Evolutionary conservation across 2,888 invertebrate genomes (phyloP), one percentile per base, ranked within the genome.

Genomic region (Tyria jacobaeae): DNA sequence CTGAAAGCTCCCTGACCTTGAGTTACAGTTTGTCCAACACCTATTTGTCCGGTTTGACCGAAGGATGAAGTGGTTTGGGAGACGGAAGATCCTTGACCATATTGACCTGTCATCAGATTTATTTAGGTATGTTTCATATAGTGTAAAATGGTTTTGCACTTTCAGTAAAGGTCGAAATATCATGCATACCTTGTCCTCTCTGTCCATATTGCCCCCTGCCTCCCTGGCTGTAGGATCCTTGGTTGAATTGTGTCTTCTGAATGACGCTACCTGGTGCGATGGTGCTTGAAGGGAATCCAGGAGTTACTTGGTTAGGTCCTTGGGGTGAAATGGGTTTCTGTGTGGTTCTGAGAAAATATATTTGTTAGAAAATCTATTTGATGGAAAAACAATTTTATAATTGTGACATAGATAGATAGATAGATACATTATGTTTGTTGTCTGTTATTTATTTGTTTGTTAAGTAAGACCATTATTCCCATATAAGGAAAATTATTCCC

Each of bases 251-350:
- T 58, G 73, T 85, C 71, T 84, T 83, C 62, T 76, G 80, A 44
- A 73, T 63, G 62, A 72, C 80, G 12, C 81, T 72, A 10, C 76
- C 71, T 24, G 78, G 78, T 0, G 82, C 1, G 10, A 35, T 15
- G 0, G 68, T 79, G 31, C 73, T 62, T 24, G 80, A 56, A 0
- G 85, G 79, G 78, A 74, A 88, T 3, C 87, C 85, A 12, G 86
- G 83, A 9, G 89, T 87, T 14, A 87, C 80, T 66, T 85, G 86
- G 80, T 82, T 86, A 3, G 87, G 84, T 44, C 83, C 85, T 61
- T 74, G 82, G 1, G 85, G 78, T 0, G 68, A 57, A 0, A 81
- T 84, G 0, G 90, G 84, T 59, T 81, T 82, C 3, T 78, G 61
- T 31, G 80, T 71, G 34, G 75, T 75, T 62, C 77, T 69, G 66